Conservation (phyloP, 2,888 invertebrate genomes). For the Macaria liturata region DNA sequence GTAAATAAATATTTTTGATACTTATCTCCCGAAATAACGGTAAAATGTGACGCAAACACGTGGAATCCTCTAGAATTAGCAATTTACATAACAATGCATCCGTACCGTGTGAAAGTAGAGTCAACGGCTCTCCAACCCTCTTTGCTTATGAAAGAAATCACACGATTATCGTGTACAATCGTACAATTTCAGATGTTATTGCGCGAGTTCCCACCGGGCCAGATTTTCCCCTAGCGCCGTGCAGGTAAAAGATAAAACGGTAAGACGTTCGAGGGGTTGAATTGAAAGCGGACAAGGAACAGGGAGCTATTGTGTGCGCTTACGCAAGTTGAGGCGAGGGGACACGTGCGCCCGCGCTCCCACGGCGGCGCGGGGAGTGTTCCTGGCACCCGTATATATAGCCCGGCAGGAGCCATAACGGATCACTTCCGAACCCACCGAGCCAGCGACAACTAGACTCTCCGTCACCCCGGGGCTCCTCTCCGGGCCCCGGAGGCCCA, state of each 20-base stretch:
- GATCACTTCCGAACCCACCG: conserved; percentile 65
- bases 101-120: conserved; percentile 70
- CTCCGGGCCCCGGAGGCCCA: conserved; percentile 55
- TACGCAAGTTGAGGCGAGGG: conserved; percentile 77
- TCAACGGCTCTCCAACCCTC: conserved; percentile 58
- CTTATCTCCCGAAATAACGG: conserved; percentile 34
- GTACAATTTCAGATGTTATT: conserved; percentile 74
- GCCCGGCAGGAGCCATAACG: conserved; percentile 46
- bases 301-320: conserved; percentile 72
- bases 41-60: conserved; percentile 33
- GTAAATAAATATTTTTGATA: too few species aligned
- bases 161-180: conserved; percentile 64
- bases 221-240: conserved; percentile 67
- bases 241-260: conserved; percentile 76
- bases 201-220: conserved; percentile 72
- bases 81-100: conserved; percentile 60
- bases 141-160: conserved; percentile 46
- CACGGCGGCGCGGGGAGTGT: conserved; percentile 67
- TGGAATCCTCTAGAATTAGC: conserved; percentile 33
- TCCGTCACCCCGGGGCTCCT: conserved; percentile 57
- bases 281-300: conserved; percentile 73
- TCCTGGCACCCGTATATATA: conserved; percentile 64
- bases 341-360: conserved; percentile 74
- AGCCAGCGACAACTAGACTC: conserved; percentile 51
- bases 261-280: conserved; percentile 76